These are phyloP conservation scores for Drosophila funebris DNA, from an alignment of 1,140 invertebrate genomes.

Conservation along the genomic window DNA sequence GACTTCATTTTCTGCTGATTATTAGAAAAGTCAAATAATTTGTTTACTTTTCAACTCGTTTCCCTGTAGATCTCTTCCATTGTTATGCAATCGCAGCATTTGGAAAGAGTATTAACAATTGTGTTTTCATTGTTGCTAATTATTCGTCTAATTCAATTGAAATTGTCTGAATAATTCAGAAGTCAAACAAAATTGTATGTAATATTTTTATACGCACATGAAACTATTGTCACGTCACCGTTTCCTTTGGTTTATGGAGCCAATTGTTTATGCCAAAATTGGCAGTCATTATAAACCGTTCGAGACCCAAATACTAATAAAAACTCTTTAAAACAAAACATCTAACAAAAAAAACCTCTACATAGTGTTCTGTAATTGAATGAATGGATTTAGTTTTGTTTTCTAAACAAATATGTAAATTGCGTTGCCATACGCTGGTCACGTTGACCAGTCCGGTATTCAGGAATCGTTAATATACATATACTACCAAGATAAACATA, in stretches of 20 bases:
- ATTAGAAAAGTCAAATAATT: not conserved
- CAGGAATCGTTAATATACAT: constrained; percentile 8
- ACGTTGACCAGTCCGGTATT: constrained; percentile 16
- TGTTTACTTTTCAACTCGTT: not conserved
- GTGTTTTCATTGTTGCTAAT: constrained; percentile 27
- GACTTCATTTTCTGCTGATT: not conserved
- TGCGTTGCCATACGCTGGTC: constrained; percentile 9
- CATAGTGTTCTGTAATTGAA: constrained; percentile 30
- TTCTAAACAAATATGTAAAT: constrained; percentile 12
- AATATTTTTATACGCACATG: constrained; percentile 13
- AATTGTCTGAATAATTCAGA: constrained; percentile 6
- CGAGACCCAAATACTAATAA: constrained; percentile 68
- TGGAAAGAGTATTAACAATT: not conserved
- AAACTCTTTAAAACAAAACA: constrained; percentile 16
- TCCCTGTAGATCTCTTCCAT: not conserved
- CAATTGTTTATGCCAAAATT: constrained; percentile 58
- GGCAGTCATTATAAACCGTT: constrained; percentile 58
- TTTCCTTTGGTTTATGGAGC: constrained; percentile 53
- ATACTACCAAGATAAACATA: constrained; percentile 14
- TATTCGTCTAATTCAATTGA: constrained; percentile 24
- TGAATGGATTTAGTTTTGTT: constrained; percentile 32
- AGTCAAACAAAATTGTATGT: not conserved
- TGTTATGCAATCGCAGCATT: not conserved
- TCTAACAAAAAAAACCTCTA: not conserved
- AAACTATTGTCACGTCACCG: constrained; percentile 46